A percentile compares a stretch with the other conserved stretches of the same genome.
These are phyloP conservation scores for Elephantulus edwardii DNA, from an alignment of 2,113 vertebrate species.

Conservation along the genomic window DNA sequence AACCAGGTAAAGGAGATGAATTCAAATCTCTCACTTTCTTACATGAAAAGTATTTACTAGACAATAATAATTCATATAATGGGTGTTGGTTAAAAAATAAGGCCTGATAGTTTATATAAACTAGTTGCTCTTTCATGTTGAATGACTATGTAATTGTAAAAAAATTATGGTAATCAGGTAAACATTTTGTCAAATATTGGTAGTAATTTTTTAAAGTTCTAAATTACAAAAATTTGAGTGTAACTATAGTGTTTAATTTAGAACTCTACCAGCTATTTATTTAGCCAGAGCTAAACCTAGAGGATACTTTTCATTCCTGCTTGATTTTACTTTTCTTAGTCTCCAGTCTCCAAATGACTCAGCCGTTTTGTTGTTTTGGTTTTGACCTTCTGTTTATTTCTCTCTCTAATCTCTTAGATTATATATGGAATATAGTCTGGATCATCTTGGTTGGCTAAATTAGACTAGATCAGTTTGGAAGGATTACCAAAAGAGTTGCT, in stretches of 20 bases:
- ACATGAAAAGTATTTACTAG: conserved; percentile 36
- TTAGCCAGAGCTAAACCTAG: neutral
- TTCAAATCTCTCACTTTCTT: conserved; percentile 47
- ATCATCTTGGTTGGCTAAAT: conserved; percentile 34
- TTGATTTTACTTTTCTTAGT: neutral
- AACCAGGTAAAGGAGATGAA: conserved; percentile 38
- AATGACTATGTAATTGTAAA: conserved; percentile 44
- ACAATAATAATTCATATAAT: conserved; percentile 33
- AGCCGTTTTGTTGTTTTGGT: neutral
- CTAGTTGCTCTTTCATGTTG: conserved; percentile 30
- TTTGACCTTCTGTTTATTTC: neutral
- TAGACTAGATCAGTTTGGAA: conserved; percentile 18
- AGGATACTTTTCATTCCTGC: neutral
- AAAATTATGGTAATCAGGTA: conserved; percentile 49
- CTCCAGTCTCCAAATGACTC: neutral
- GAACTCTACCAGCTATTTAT: neutral
- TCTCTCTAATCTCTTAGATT: conserved; percentile 23
- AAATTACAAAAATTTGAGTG: conserved; percentile 30
- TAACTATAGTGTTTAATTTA: conserved; percentile 30
- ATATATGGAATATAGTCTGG: neutral
- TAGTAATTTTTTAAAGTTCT: conserved; percentile 40
- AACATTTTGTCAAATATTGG: neutral
- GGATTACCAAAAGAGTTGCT: conserved; percentile 2
- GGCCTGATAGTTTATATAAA: conserved; percentile 34
- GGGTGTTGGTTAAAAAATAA: conserved; percentile 45